Conservation (phyloP, 1,140 invertebrate species). For the Colletes gigas region DNA sequence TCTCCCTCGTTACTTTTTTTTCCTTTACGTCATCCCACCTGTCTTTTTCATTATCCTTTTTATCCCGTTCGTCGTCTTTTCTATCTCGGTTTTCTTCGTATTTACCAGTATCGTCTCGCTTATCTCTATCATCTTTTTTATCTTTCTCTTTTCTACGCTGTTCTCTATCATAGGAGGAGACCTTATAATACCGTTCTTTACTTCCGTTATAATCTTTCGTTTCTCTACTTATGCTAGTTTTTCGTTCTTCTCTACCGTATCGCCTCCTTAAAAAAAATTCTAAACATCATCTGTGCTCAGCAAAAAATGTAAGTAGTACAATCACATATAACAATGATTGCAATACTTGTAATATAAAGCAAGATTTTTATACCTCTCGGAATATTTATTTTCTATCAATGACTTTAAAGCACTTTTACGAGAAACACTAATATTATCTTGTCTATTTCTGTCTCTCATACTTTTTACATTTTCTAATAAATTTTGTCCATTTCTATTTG, state of each 20-base stretch:
- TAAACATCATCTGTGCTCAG: not conserved
- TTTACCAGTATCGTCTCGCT: conserved; percentile 55
- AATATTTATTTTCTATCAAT: conserved; percentile 49
- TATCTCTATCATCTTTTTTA: conserved; percentile 65
- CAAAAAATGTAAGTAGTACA: not conserved
- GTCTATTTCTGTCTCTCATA: conserved; percentile 37
- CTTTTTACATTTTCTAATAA: conserved; percentile 44
- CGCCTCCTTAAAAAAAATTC: conserved; percentile 43
- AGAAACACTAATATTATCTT: conserved; percentile 25
- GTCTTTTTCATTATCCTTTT: conserved; percentile 55
- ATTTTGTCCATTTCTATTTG: conserved; percentile 38
- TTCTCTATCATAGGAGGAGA: conserved; percentile 62
- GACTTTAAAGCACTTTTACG: conserved; percentile 38
- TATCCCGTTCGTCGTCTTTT: conserved; percentile 58
- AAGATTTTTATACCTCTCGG: conserved; percentile 46
- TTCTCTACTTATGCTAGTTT: conserved; percentile 47
- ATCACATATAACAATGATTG: not conserved
- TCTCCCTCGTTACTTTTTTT: conserved; percentile 50
- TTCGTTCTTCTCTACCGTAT: conserved; percentile 57
- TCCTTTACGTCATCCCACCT: conserved; percentile 52
- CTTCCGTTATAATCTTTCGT: conserved; percentile 52
- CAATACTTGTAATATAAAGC: conserved; percentile 11
- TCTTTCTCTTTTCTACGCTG: conserved; percentile 62
- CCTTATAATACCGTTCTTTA: conserved; percentile 60
- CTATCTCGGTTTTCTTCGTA: conserved; percentile 54